Evolutionary conservation across 2,888 invertebrate genomes (phyloP).

Genomic region (Noctua janthina): DNA sequence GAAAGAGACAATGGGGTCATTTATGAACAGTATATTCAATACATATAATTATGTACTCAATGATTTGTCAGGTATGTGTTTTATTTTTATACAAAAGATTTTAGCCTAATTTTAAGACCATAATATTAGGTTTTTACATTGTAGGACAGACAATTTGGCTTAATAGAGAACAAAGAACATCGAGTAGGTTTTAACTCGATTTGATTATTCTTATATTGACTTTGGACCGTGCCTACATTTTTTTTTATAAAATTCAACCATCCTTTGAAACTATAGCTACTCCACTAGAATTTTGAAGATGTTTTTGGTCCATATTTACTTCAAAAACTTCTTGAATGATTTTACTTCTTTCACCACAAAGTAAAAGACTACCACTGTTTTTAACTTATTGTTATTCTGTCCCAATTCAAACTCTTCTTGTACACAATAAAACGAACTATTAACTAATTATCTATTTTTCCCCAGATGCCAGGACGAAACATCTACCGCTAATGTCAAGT

Average conservation of each 20-base stretch:
- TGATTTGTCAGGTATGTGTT: slow-evolving; percentile 58
- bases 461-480: slow-evolving; percentile 59
- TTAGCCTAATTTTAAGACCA: background rate
- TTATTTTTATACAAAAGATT: background rate
- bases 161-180: background rate
- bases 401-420: too few relatives aligned
- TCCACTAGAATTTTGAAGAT: background rate
- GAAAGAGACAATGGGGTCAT: slow-evolving; percentile 34
- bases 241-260: background rate
- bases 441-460: background rate
- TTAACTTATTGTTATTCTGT: background rate
- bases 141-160: background rate
- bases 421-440: background rate
- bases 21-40: slow-evolving; percentile 36
- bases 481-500: slow-evolving; percentile 55
- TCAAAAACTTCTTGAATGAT: too few relatives aligned
- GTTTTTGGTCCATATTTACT: too few relatives aligned
- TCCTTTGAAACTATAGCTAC: too few relatives aligned
- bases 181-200: background rate
- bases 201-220: background rate
- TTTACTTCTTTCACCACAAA: too few relatives aligned
- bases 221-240: background rate
- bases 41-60: slow-evolving; percentile 58
- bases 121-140: background rate
- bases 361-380: too few relatives aligned